phyloP scores from a whole-genome alignment of 2,888 invertebrate genomes.

The Ormia ochracea region DNA sequence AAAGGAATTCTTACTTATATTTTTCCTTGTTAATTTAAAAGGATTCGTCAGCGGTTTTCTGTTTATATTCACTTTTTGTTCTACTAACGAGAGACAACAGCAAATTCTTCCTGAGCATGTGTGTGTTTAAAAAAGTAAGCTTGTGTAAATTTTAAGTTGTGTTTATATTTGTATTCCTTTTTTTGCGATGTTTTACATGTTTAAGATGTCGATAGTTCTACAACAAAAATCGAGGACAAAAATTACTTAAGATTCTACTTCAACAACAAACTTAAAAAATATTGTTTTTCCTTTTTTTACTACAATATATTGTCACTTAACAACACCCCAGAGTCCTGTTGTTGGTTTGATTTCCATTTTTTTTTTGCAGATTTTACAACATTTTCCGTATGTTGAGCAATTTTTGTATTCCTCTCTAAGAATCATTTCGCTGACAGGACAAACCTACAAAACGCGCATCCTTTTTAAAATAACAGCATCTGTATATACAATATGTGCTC shows the following conservation, averaged over 20 bases:
- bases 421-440: conserved; percentile 71
- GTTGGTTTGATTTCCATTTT: conserved; percentile 52
- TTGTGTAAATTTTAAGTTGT: conserved; percentile 3
- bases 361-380: conserved; percentile 58
- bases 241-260: conserved; percentile 30
- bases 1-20: conserved; percentile 65
- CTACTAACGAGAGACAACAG: not conserved
- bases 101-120: not conserved
- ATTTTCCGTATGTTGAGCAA: conserved; percentile 60
- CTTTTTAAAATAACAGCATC: conserved; percentile 36
- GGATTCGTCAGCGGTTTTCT: conserved; percentile 62
- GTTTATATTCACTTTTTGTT: not conserved
- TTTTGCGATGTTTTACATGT: conserved; percentile 65
- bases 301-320: conserved; percentile 66
- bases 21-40: conserved; percentile 67
- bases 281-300: conserved; percentile 42
- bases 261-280: conserved; percentile 33
- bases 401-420: conserved; percentile 30
- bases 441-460: conserved; percentile 43
- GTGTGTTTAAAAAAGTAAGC: not conserved
- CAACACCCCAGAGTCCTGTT: conserved; percentile 73
- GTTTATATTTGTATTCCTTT: not conserved
- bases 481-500: not conserved
- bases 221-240: conserved; percentile 2
- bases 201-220: conserved; percentile 49